These are phyloP conservation scores for Cladopsammia gracilis DNA, from an alignment of 64 coral and sea anemone species.

Conservation along the genomic window DNA sequence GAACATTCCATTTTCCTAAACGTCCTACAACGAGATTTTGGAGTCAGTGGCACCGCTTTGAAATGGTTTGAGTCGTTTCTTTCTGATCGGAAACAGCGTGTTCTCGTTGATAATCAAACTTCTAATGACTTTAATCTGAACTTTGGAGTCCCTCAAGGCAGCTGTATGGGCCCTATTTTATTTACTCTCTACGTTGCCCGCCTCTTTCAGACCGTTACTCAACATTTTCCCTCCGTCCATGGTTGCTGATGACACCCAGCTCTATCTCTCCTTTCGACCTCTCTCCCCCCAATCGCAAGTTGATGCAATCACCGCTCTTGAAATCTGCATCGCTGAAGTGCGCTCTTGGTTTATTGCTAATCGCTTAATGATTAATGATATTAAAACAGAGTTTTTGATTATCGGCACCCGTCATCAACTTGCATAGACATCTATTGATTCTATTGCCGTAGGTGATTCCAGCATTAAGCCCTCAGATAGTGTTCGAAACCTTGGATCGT, in stretches of 20 bases:
- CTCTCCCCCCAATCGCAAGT: background rate
- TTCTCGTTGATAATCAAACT: background rate
- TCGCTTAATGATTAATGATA: background rate
- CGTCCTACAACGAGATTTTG: background rate
- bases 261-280: slow-evolving; percentile 46
- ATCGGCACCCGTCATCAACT: slow-evolving; percentile 33
- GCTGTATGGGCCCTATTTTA: slow-evolving; percentile 9
- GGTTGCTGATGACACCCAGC: slow-evolving; percentile 31
- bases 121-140: background rate
- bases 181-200: slow-evolving; percentile 1
- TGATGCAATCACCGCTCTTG: background rate
- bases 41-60: background rate
- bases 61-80: slow-evolving; percentile 11
- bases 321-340: background rate
- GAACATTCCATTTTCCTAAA: background rate
- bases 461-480: background rate
- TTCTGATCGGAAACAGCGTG: background rate
- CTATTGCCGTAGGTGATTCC: background rate
- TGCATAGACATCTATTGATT: slow-evolving; percentile 17
- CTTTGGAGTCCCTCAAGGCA: slow-evolving; percentile 33
- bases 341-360: background rate
- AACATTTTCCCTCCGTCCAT: background rate
- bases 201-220: background rate
- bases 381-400: slow-evolving; percentile 37
- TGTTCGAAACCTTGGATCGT: slow-evolving; percentile 30